A percentile compares a stretch with the other conserved stretches of the same genome.
phyloP scores from a whole-genome alignment of 2,797 vertebrate species.

The Glossophaga mutica region DNA sequence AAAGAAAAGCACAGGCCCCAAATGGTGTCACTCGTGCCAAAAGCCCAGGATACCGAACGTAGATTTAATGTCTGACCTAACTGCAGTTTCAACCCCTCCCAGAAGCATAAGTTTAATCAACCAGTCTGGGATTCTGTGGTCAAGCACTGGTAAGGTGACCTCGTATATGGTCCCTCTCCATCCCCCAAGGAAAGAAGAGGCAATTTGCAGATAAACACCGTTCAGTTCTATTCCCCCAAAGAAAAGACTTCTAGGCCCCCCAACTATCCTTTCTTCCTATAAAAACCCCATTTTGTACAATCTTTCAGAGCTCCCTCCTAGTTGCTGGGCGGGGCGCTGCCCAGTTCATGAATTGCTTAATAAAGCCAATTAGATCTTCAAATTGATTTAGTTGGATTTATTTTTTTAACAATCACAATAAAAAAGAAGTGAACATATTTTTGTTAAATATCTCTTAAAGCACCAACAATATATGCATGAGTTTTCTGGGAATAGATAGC shows the following conservation, averaged over 20 bases:
- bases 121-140: no score
- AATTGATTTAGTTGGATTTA: not conserved
- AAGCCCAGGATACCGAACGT: not conserved
- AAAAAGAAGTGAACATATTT: not conserved
- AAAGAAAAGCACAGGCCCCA: not conserved
- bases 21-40: not conserved
- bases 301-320: not conserved
- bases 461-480: not conserved
- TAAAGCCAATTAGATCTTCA: not conserved
- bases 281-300: not conserved
- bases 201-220: not conserved
- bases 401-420: not conserved
- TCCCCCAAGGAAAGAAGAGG: not conserved
- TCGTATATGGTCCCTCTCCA: not conserved
- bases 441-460: conserved; percentile 9
- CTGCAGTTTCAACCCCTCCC: no score
- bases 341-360: not conserved
- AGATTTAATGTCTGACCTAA: no score
- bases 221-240: not conserved
- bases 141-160: not conserved
- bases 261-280: not conserved
- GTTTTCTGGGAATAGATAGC: not conserved
- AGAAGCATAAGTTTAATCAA: no score
- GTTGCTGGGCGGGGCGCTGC: not conserved
- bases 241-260: not conserved